phyloP scores from a whole-genome alignment of 2,888 invertebrate species.

The Arctia plantaginis region DNA sequence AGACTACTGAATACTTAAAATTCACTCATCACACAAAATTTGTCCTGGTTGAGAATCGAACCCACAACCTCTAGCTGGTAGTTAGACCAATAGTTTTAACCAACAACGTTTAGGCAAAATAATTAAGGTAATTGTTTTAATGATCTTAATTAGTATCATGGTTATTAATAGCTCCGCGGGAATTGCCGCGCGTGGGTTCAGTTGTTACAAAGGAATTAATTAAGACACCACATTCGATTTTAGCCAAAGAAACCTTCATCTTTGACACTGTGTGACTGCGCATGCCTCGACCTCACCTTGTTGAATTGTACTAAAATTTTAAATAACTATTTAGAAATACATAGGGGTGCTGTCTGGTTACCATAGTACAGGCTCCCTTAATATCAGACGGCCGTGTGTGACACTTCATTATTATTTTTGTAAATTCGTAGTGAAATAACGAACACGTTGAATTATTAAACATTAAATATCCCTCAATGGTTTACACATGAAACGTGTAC shows the following conservation, averaged over 20 bases:
- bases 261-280: constrained; percentile 19
- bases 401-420: too few relatives aligned
- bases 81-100: not conserved
- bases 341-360: too few relatives aligned
- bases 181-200: not conserved
- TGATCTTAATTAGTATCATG: not conserved
- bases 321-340: not conserved
- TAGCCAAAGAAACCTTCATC: constrained; percentile 28
- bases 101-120: not conserved
- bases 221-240: constrained; percentile 21
- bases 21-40: too few relatives aligned
- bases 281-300: not conserved
- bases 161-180: constrained; percentile 13
- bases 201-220: constrained; percentile 28
- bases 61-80: too few relatives aligned
- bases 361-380: too few relatives aligned
- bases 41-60: too few relatives aligned
- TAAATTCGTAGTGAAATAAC: too few relatives aligned
- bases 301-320: not conserved
- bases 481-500: not conserved
- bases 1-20: too few relatives aligned
- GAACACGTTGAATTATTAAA: too few relatives aligned
- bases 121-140: constrained; percentile 14
- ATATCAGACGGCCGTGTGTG: too few relatives aligned
- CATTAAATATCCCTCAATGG: not conserved